A percentile compares a stretch with the other conserved stretches of the same genome.
phyloP scores from a whole-genome alignment of 2,888 invertebrate species.

The Notocelia uddmanniana region DNA sequence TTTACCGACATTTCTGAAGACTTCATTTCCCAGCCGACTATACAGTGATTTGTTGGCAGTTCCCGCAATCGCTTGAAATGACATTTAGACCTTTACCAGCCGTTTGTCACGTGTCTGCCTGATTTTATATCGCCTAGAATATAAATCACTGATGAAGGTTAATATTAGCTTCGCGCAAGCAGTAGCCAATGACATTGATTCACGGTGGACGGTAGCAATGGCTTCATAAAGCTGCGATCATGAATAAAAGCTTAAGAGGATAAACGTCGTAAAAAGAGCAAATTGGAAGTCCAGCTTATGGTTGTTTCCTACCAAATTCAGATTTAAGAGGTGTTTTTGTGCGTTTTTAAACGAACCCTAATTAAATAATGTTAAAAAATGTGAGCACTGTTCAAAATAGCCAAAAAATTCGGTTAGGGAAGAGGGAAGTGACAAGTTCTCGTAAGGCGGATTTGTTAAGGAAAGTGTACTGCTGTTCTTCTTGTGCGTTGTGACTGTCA shows the following conservation, averaged over 20 bases:
- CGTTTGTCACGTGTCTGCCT: conserved; percentile 50
- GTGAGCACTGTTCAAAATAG: too few relatives aligned
- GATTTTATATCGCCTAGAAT: conserved; percentile 34
- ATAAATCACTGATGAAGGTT: conserved; percentile 24
- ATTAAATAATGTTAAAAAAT: too few relatives aligned
- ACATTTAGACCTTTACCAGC: conserved; percentile 50
- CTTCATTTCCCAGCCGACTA: conserved; percentile 22
- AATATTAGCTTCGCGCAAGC: conserved; percentile 20
- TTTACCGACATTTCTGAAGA: neutral
- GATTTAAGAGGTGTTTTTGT: too few relatives aligned
- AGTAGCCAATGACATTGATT: conserved; percentile 25
- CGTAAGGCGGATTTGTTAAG: too few relatives aligned
- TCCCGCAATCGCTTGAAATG: conserved; percentile 49
- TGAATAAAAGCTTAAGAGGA: neutral
- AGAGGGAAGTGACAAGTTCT: too few relatives aligned
- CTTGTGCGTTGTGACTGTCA: too few relatives aligned
- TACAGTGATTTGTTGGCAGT: conserved; percentile 45
- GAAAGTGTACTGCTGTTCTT: too few relatives aligned
- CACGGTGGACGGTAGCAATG: conserved; percentile 18
- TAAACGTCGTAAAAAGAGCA: neutral
- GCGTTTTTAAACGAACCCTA: too few relatives aligned
- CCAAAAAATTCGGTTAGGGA: too few relatives aligned
- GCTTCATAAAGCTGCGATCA: conserved; percentile 14
- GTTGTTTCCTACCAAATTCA: too few relatives aligned
- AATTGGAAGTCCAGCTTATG: neutral